These are phyloP conservation scores for Leistus spinibarbis DNA, from an alignment of 2,888 invertebrate genomes.

Conservation along the genomic window DNA sequence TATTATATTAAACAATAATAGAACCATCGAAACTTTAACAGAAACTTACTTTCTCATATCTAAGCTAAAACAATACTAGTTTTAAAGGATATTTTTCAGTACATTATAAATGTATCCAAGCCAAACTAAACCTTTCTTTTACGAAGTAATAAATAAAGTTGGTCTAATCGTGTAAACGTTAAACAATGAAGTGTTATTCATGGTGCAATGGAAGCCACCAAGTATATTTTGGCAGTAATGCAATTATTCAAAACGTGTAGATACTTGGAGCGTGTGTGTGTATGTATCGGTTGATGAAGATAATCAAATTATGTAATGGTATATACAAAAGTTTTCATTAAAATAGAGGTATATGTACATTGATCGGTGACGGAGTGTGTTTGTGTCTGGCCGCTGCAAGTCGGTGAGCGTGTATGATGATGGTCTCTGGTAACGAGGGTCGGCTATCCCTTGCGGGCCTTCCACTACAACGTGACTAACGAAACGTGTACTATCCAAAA, in stretches of 20 bases:
- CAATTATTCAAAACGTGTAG: constrained; percentile 38
- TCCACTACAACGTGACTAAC: constrained; percentile 13
- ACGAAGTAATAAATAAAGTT: background rate
- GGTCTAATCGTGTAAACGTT: background rate
- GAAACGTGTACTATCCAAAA: constrained; percentile 10
- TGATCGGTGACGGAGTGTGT: background rate
- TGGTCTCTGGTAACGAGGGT: background rate
- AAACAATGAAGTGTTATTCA: background rate
- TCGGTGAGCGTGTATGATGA: background rate
- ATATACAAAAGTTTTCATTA: constrained; percentile 13
- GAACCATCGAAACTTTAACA: constrained; percentile 29
- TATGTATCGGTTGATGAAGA: constrained; percentile 38
- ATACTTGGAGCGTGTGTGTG: constrained; percentile 34
- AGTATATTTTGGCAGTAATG: constrained; percentile 29
- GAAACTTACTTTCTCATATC: too few species aligned
- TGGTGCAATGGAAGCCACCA: background rate
- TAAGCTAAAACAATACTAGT: too few species aligned
- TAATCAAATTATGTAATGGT: constrained; percentile 36
- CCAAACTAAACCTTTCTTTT: too few species aligned
- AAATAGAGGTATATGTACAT: too few species aligned
- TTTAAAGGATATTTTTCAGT: too few species aligned
- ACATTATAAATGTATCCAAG: too few species aligned
- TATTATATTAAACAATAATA: too few species aligned
- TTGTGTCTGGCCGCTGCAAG: background rate
- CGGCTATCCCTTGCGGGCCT: constrained; percentile 6